Base-by-base conservation (phyloP, 1,140 invertebrate species). In the Atopsyche davidsoni region DNA sequence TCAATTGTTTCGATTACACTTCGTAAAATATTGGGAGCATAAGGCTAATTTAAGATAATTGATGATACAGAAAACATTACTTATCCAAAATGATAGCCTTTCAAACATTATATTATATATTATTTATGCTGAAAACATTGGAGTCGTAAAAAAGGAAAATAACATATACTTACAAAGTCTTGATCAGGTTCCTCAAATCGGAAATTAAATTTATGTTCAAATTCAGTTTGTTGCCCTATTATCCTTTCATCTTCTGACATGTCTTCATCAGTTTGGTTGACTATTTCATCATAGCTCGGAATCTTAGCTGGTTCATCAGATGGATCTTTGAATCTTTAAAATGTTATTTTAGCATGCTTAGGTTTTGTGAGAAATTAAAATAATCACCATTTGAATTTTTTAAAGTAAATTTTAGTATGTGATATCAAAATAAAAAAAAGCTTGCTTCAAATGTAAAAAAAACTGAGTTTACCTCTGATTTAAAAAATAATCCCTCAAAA, bases 191-290 rank as follows among this genome's bases (percentile, higher is more conserved):
- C 93, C 73, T 98, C 92, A 72, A 88, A 98, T 58, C 95, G 79
- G 67, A 95, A 96, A 73, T 98, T 97, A 64, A 87, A 98, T 62
- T 96, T 96, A 23, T 89, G 79, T 63, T 98, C 95, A 76, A 96
- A 98, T 67, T 88, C 79, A 36, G 91, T 88, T 64, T 93, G 89
- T 60, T 85, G 79, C 57, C 87, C 81, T 11, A 92, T 73, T 53
- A 81, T 78, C 55, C 79, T 71, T 62, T 95, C 90, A 68, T 95
- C 89, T 53, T 87, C 89, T 1, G 86, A 88, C 44, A 89, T 69
- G 53, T 82, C 81, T 36, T 81, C 80, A 60, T 81, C 77, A 38
- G 70, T 72, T 51, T 85, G 79, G 51, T 85, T 78, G 19, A 85
- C 69, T 51, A 82, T 75, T 60, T 86, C 80, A 57, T 87, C 79